Conservation (phyloP, 2,888 invertebrate species). For the Callimorpha dominula region DNA sequence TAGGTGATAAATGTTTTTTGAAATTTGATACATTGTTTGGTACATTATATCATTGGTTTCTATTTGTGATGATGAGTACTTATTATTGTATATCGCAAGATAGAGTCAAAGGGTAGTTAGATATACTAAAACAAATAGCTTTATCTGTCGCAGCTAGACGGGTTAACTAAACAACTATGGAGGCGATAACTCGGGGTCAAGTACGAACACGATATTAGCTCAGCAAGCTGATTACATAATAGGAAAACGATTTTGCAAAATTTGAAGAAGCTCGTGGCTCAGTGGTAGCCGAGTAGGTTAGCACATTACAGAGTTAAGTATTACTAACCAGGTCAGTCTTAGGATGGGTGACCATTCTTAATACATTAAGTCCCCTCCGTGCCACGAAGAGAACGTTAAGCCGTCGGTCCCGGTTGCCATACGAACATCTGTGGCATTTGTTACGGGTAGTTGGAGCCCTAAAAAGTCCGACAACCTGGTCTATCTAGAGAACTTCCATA, state of each 20-base stretch:
- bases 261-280: not conserved
- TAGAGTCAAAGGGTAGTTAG: conserved; percentile 1
- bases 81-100: not conserved
- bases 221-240: conserved; percentile 9
- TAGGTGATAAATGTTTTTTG: not conserved
- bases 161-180: conserved; percentile 31
- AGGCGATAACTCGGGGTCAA: conserved; percentile 46
- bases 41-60: not conserved
- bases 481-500: no score
- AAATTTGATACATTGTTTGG: no score
- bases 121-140: conserved; percentile 7
- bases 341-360: no score
- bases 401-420: no score
- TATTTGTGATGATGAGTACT: not conserved
- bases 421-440: no score
- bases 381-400: no score
- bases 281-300: no score
- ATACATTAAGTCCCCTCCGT: no score
- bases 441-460: no score
- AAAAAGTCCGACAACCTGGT: no score
- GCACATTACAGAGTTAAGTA: no score
- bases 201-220: conserved; percentile 24
- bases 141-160: conserved; percentile 1
- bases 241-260: conserved; percentile 22
- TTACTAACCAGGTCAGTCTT: no score